Evolutionary conservation across 1,140 invertebrate genomes (phyloP), one percentile per base, ranked within the genome.

Genomic region (Protaetia brevitarsis): DNA sequence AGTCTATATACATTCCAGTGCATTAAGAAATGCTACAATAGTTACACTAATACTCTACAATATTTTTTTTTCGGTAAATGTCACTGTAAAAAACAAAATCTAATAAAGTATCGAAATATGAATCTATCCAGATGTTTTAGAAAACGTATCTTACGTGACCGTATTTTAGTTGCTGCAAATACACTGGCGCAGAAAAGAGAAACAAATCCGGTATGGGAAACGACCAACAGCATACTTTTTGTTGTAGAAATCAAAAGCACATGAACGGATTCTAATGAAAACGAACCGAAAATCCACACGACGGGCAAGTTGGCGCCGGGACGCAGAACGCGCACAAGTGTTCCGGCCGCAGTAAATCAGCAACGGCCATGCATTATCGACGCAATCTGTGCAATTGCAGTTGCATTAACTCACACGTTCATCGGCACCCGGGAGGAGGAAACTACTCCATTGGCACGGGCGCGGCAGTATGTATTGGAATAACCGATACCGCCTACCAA

Each of bases 381-480:
- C 64, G 66, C 66, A 70, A 69, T 68, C 67, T 66, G 62, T 63
- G 68, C 60, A 69, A 68, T 66, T 68, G 66, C 63, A 68, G 66
- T 66, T 67, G 66, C 70, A 66, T 67, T 66, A 71, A 69, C 65
- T 67, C 67, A 68, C 58, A 45, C 65, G 45, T 59, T 28, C 57
- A 28, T 30, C 57, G 57, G 11, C 11, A 59, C 11, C 7, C 57
- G 27, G 27, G 27, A 5, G 57, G 29, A 29, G 11, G 57, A 29
- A 28, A 3, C 57, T 31, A 19, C 41, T 51, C 41, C 41, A 51
- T 19, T 10, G 41, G 13, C 26, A 23, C 41, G 19, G 16, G 19
- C 13, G 41, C 5, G 41, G n/a, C n/a, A n/a, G n/a, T n/a, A n/a
- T 51, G 16, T 51, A 51, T 51, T 51, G 16, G 41, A 51, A 51